Evolutionary conservation across 2,888 invertebrate genomes (phyloP), one percentile per base, ranked within the genome.

Genomic region (Rotaria macrura): DNA sequence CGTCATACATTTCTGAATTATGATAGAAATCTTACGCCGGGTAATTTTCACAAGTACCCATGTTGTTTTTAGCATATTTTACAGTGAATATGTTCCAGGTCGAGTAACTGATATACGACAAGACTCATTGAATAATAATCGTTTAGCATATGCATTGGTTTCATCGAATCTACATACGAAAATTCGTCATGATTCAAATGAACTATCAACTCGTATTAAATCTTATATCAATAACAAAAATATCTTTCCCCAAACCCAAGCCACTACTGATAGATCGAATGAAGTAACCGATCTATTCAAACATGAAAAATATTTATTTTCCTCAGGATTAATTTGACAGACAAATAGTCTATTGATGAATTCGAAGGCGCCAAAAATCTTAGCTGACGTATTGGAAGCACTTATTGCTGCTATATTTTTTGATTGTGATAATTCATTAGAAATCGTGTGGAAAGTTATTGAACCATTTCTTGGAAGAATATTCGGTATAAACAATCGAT

Each of bases 91-190:
- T 7, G 6, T 79, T 85, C 34, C 54, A 87, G 87, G 87, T 4
- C 65, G 85, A 54, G 40, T 87, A 38, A 87, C 87, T 29, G 86
- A 87, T 83, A 74, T 87, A 20, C 84, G 87, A 34, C 84, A 85
- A 52, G 85, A 87, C 47, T 79, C 87, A 23, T 86, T 85, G 10
- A 87, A 87, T 47, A 87, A 87, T 72, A 85, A 85, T 47, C 72
- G 84, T 47, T 85, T 87, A 72, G 87, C 87, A n/a, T 72, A 84
- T 84, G 43, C 87, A 23, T 72, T 85, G 34, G 87, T 87, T 34
- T 52, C 83, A 43, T 65, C 65, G 49, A 29, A n/a, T 34, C 85
- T 86, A 74, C 29, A 85, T 38, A 52, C 83, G 38, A 79, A 86
- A 34, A 49, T 86, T 23, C 43, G 40, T 23, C 14, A 65, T 34